phyloP scores from a whole-genome alignment of 1,140 invertebrate genomes.

The Diabrotica undecimpunctata region DNA sequence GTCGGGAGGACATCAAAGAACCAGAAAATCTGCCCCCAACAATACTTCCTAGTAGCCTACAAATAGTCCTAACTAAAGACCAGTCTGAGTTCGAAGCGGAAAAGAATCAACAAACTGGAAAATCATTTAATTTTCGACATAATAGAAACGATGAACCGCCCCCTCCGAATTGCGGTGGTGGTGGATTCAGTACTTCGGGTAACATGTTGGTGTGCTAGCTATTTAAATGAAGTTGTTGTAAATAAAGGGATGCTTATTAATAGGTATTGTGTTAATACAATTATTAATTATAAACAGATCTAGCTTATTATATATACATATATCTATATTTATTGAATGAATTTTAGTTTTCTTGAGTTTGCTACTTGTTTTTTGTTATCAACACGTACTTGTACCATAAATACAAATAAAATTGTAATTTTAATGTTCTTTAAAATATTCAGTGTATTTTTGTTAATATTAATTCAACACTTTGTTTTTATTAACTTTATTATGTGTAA shows the following conservation, averaged over 20 bases:
- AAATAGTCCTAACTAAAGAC: slow-evolving; percentile 35
- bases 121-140: slow-evolving; percentile 27
- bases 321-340: no score
- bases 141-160: slow-evolving; percentile 43
- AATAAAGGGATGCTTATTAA: not conserved
- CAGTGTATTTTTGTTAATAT: no score
- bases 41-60: slow-evolving; percentile 31
- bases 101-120: slow-evolving; percentile 21
- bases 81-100: slow-evolving; percentile 36
- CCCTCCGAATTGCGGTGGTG: slow-evolving; percentile 44
- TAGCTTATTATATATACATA: not conserved
- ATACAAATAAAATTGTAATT: no score
- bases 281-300: not conserved
- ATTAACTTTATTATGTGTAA: no score
- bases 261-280: slow-evolving; percentile 6
- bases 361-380: no score
- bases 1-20: slow-evolving; percentile 37
- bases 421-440: no score
- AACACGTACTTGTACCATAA: no score
- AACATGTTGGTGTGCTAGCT: slow-evolving; percentile 44
- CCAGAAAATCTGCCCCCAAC: slow-evolving; percentile 34
- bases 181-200: slow-evolving; percentile 34
- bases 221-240: slow-evolving; percentile 5
- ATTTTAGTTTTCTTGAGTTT: no score
- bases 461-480: no score